A percentile compares a stretch with the other conserved stretches of the same genome.
phyloP scores from a whole-genome alignment of 2,113 vertebrate genomes.

The Pseudorasbora parva region DNA sequence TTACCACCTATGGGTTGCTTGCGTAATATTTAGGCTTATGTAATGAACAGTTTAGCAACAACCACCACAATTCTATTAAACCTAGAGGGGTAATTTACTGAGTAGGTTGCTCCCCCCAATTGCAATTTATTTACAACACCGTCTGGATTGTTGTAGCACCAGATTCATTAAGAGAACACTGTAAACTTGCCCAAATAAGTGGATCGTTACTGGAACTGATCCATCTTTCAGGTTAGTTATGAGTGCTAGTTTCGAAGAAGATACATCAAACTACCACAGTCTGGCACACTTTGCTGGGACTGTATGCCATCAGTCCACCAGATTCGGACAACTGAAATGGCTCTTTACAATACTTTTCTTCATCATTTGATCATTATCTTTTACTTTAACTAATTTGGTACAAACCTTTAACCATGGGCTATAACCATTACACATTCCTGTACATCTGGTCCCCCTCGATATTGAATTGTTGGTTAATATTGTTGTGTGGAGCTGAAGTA shows the following conservation, averaged over 20 bases:
- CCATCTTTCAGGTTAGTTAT: not conserved
- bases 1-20: conserved; percentile 28
- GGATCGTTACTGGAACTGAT: not conserved
- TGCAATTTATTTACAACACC: not conserved
- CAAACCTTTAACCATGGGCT: too few relatives aligned
- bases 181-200: not conserved
- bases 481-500: not conserved
- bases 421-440: not conserved
- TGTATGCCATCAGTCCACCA: not conserved
- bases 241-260: not conserved
- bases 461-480: not conserved
- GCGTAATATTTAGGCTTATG: conserved; percentile 41
- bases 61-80: not conserved
- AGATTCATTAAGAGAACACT: not conserved
- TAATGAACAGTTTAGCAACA: conserved; percentile 34
- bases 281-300: not conserved
- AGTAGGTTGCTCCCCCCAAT: not conserved
- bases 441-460: not conserved
- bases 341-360: not conserved
- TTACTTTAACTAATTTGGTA: not conserved
- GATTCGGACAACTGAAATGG: not conserved
- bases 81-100: not conserved
- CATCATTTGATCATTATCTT: not conserved
- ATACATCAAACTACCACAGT: not conserved
- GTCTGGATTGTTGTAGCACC: not conserved